These are phyloP conservation scores for Brachionus plicatilis DNA, from an alignment of 1,140 invertebrate species.

Conservation along the genomic window DNA sequence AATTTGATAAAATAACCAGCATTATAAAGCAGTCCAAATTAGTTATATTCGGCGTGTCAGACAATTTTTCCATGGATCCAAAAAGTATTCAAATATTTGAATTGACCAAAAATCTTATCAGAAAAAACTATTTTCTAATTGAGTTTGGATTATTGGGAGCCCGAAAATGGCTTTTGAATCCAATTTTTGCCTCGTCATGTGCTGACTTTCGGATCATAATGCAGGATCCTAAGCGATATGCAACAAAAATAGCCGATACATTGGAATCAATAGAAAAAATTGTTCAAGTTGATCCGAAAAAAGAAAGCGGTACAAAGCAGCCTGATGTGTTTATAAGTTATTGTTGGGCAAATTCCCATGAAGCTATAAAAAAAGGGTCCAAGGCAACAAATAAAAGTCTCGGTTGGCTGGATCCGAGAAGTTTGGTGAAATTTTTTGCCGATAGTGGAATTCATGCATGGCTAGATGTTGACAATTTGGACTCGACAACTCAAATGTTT, in stretches of 20 bases:
- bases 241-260: constrained; percentile 46
- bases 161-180: not conserved
- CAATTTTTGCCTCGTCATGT: not conserved
- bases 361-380: constrained; percentile 47
- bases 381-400: not conserved
- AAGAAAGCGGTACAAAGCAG: not conserved
- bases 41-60: not conserved
- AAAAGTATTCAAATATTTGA: constrained; percentile 23
- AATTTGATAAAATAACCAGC: not conserved
- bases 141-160: not conserved
- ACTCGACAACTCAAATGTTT: not conserved
- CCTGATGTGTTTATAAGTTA: constrained; percentile 50
- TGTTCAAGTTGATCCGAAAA: not conserved
- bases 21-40: not conserved
- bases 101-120: not conserved
- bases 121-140: not conserved
- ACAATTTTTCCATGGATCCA: not conserved
- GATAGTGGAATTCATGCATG: constrained; percentile 47
- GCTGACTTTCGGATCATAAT: constrained; percentile 50
- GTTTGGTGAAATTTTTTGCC: constrained; percentile 47
- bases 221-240: constrained; percentile 46
- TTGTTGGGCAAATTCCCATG: constrained; percentile 49
- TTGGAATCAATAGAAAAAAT: constrained; percentile 42
- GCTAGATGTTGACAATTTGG: constrained; percentile 45
- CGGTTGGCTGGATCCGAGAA: constrained; percentile 48